These are phyloP conservation scores for Sparidentex hasta DNA, from an alignment of 2,797 vertebrate genomes.

Conservation along the genomic window DNA sequence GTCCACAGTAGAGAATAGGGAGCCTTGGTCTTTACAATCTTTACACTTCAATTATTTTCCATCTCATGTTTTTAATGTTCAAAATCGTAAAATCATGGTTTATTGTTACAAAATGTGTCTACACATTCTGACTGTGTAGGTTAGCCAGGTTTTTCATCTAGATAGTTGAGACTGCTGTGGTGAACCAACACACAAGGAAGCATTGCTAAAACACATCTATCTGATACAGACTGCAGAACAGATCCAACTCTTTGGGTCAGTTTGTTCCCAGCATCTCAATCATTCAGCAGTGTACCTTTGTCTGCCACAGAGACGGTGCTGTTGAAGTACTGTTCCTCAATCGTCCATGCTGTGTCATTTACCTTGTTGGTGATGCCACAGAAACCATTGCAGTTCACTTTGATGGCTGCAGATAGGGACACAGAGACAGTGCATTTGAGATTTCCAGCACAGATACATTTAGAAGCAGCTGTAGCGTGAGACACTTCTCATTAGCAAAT, in stretches of 20 bases:
- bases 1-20: constrained; percentile 9
- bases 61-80: neutral
- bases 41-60: neutral
- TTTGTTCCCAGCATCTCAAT: neutral
- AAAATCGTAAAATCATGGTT: neutral
- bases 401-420: constrained; percentile 86
- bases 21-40: neutral
- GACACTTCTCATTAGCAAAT: neutral
- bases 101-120: neutral
- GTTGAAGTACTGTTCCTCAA: constrained; percentile 95
- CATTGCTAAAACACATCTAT: neutral
- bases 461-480: neutral
- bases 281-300: constrained; percentile 86
- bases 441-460: neutral
- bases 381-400: constrained; percentile 93
- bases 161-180: neutral
- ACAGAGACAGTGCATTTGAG: neutral
- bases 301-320: constrained; percentile 92
- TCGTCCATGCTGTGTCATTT: constrained; percentile 88
- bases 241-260: neutral
- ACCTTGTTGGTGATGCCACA: constrained; percentile 92
- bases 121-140: too few relatives aligned
- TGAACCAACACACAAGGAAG: neutral
- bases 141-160: neutral
- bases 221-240: neutral